phyloP scores from a whole-genome alignment of 2,888 invertebrate species.

The Proisotoma minuta region DNA sequence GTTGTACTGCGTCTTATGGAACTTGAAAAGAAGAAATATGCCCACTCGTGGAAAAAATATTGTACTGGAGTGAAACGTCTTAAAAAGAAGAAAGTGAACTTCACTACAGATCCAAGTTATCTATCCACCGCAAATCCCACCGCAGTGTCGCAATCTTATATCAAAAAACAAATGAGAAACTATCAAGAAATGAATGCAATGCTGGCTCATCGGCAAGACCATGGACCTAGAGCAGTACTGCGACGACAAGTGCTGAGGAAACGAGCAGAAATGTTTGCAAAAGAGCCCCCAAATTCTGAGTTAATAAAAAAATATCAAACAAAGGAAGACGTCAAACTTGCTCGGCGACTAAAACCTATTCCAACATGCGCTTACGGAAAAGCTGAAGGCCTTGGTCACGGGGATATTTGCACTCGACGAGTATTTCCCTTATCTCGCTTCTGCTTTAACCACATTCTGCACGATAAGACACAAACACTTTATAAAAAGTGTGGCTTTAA shows the following conservation, averaged over 20 bases:
- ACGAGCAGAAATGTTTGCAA: background rate
- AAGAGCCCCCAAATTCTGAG: background rate
- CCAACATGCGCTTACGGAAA: background rate
- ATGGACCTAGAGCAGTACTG: background rate
- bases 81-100: background rate
- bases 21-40: background rate
- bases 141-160: background rate
- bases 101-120: slow-evolving; percentile 7
- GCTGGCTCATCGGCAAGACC: background rate
- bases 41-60: background rate
- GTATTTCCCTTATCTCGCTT: background rate
- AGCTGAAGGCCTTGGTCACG: background rate
- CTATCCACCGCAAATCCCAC: background rate
- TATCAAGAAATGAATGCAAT: background rate
- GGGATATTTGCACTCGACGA: background rate
- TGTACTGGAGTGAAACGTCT: background rate
- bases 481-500: background rate
- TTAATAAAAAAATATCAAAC: background rate
- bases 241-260: background rate
- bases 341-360: background rate
- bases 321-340: background rate
- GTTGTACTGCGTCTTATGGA: background rate
- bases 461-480: background rate
- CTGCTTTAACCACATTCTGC: background rate
- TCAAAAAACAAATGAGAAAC: background rate